Base-by-base conservation (phyloP, 2,888 invertebrate genomes). In the Molanna angustata region DNA sequence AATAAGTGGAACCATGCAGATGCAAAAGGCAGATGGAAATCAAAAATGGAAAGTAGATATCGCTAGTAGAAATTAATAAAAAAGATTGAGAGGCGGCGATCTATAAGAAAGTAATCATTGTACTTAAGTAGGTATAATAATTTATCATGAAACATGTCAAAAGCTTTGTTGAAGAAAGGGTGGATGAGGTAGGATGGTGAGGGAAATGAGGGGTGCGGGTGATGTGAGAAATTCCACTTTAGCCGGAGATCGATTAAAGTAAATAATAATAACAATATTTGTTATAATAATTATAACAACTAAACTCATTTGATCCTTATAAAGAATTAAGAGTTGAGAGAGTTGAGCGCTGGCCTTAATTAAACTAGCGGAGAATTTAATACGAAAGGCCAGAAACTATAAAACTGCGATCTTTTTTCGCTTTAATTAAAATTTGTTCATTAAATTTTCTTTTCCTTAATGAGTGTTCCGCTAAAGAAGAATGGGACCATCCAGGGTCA, bases 401-500 rank as follows among this genome's bases (percentile, higher is more conserved):
- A 50, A 56, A 56, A 49, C 45, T 44, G 50, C 48, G 46, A 57
- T 52, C 52, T 46, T 58, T 58, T 58, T 58, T 58, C 47, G 39
- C 45, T 55, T 58, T 57, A 55, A 58, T 55, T 58, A 55, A 58
- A 58, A 58, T 55, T 55, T 58, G 54, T 54, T 57, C 54, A 54
- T 54, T 57, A 54, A 57, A 57, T 54, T 57, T 58, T 58, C 31
- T 50, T 48, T 52, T 49, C 52, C 52, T 47, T 58, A 58, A 58
- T 58, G 55, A 58, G 55, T 44, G 52, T 52, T 55, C 49, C 40
- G 55, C 49, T 33, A 16, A 22, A 43, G 49, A 19, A 43, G 11
- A 17, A 21, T 49, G 37, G 35, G 40, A 11, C 1, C 22, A n/a
- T 6, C 19, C 13, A 27, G 27, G 22, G 27, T 7, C 2, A 27